These are phyloP conservation scores for Drosophila monieri DNA, from an alignment of 2,888 invertebrate species.

Conservation along the genomic window DNA sequence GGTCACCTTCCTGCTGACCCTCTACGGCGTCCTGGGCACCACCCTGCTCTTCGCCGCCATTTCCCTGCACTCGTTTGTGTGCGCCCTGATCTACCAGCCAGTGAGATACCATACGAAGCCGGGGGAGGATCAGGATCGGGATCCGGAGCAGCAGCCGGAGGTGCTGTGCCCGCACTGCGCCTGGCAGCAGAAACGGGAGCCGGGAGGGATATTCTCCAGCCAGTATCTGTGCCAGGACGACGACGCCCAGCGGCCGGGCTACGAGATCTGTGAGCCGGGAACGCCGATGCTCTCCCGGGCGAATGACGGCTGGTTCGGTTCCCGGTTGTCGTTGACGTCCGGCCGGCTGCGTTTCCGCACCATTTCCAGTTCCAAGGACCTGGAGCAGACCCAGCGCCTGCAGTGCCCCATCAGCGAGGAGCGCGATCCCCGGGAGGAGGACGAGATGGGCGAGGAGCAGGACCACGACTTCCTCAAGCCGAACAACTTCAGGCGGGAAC, in stretches of 20 bases:
- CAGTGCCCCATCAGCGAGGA: slow-evolving; percentile 71
- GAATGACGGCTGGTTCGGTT: slow-evolving; percentile 84
- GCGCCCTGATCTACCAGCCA: slow-evolving; percentile 89
- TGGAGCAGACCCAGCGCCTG: slow-evolving; percentile 67
- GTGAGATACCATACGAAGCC: slow-evolving; percentile 87
- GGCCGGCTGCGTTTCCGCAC: slow-evolving; percentile 68
- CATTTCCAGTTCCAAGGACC: slow-evolving; percentile 76
- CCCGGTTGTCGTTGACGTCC: slow-evolving; percentile 74
- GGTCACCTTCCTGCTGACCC: slow-evolving; percentile 86
- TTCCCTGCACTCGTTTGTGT: slow-evolving; percentile 88
- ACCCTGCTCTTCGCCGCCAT: slow-evolving; percentile 88
- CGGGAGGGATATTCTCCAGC: slow-evolving; percentile 85
- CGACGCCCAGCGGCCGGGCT: slow-evolving; percentile 87
- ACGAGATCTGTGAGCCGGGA: slow-evolving; percentile 88
- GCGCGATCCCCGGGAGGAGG: slow-evolving; percentile 25
- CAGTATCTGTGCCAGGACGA: slow-evolving; percentile 86
- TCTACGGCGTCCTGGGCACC: slow-evolving; percentile 88
- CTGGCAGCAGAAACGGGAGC: slow-evolving; percentile 74
- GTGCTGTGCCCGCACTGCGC: slow-evolving; percentile 76
- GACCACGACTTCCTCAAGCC: slow-evolving; percentile 71
- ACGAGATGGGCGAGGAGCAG: slow-evolving; percentile 36
- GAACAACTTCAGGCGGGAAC: slow-evolving; percentile 80
- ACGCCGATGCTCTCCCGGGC: slow-evolving; percentile 87
- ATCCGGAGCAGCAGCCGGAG: slow-evolving; percentile 39
- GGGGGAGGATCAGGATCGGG: slow-evolving; percentile 9